Evolutionary conservation across 2,113 vertebrate genomes (phyloP), one percentile per base, ranked within the genome.

Genomic region (Lates calcarifer): DNA sequence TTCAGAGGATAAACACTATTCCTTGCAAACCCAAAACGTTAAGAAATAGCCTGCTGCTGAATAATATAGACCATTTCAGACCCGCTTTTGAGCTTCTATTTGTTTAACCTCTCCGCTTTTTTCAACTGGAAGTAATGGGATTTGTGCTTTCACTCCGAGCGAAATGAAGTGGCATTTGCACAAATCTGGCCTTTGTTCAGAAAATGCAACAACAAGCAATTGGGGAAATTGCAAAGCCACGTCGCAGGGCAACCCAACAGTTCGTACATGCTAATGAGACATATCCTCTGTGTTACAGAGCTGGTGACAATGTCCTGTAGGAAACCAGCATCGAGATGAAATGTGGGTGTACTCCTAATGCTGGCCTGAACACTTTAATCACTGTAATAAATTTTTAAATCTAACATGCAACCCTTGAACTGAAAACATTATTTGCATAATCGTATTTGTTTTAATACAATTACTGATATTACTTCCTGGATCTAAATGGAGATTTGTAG

Each of bases 121-220:
- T 90, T 90, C 88, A 65, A 83, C 90, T 92, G 89, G 88, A 94
- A 92, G 93, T 92, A 94, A 94, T 93, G 90, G 91, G 92, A 94
- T 94, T 94, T 91, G 91, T 92, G 90, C 90, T 73, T 93, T 92
- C 84, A 90, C 92, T 92, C 67, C 69, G 87, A 85, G 89, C 68
- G 39, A 92, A 90, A 94, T 90, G 90, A 91, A 89, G 91, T 94
- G 94, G 90, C 94, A 95, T 94, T 95, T 95, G 91, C 93, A 93
- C 93, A 94, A 93, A 94, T 94, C 94, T 94, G 91, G 69, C 90
- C 91, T 95, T 94, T 95, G 94, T 94, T 94, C 91, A 90, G 87
- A 92, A 92, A 90, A 90, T 88, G 87, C 89, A 92, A 89, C 66
- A 81, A 92, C 90, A 83, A 83, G 91, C 92, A 91, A 90, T 70